Evolutionary conservation across 2,888 invertebrate species (phyloP), one percentile per base, ranked within the genome.

Genomic region (Podabrus alpinus): DNA sequence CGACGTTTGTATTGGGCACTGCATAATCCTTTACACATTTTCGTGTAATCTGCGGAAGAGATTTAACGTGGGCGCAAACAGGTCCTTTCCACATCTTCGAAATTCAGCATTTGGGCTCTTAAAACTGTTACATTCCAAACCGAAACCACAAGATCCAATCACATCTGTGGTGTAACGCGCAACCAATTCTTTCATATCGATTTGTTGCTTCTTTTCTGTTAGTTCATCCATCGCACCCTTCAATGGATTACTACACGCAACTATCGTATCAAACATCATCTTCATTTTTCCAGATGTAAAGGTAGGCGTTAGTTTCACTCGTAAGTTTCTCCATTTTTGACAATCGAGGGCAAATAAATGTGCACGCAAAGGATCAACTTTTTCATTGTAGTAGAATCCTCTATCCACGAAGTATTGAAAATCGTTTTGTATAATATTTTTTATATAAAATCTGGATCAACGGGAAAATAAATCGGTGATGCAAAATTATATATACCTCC

Each of bases 231-330:
- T 24, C 1, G 10, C 9, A 2, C 9, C 1, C 24, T 24, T 9
- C 10, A 24, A 1, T 9, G 24, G 24, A 10, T 24, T 24, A 1
- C 9, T 10, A 2, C 24, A 24, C 10, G 5, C 9, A n/a, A 89
- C 88, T 11, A 92, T 88, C 0, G 90, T 88, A 0, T 87, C 87
- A 79, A 90, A 92, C 90, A 92, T 91, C 3, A 86, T 88, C 82
- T 91, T 92, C 71, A 93, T 85, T 83, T 92, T 92, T 11, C 91
- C 91, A 0, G 91, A 88, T 0, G 92, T 90, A 80, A 93, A 93
- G 0, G 91, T 89, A 0, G 92, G 91, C 0, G 92, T 89, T 80
- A 93, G 84, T 79, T 92, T 92, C 0, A 87, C 77, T 11, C 93
- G 88, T 21, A 92, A 83, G 16, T 86, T 88, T 80, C 88, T 91